Evolutionary conservation across 2,113 vertebrate genomes (phyloP), one percentile per base, ranked within the genome.

Genomic region (Hippocampus guttulatus): DNA sequence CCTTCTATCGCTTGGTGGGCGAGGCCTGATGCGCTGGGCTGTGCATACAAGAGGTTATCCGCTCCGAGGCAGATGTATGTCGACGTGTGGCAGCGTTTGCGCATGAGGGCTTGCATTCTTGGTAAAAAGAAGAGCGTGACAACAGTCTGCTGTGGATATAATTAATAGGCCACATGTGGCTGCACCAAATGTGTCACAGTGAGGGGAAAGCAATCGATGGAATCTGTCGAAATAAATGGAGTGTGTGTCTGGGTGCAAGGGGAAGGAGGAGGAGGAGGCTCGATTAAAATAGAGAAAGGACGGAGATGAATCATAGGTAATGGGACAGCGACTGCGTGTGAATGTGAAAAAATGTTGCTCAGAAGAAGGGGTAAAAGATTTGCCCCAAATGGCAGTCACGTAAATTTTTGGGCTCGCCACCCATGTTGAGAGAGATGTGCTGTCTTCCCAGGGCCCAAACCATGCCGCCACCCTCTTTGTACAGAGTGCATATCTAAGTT

Each of bases 141-240:
- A 77, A 88, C 85, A 85, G 82, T 88, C 86, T 88, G 87, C 88
- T 90, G 88, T 88, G 87, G 88, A 87, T 90, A 89, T 90, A 91
- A 90, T 91, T 91, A 91, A 90, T 90, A 88, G 89, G 87, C 84
- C 89, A 83, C 89, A 90, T 90, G 89, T 81, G 86, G 88, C 86
- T 91, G 89, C 89, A 87, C 88, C 89, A 87, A 90, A 91, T 91
- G 88, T 90, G 88, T 91, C 89, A 90, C 86, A 86, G 87, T 83
- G 81, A 89, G 86, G 80, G 81, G 85, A 91, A 91, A 91, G 90
- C 89, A 91, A 91, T 91, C 85, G 85, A 90, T 89, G 85, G 82
- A 81, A 81, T 87, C 87, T 86, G 82, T 79, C 21, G 77, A 75
- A 80, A 78, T 81, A 85, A 85, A 83, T 75, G 68, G 30, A 69